Conservation (phyloP, 2,113 vertebrate species). For the Tapirus terrestris region DNA sequence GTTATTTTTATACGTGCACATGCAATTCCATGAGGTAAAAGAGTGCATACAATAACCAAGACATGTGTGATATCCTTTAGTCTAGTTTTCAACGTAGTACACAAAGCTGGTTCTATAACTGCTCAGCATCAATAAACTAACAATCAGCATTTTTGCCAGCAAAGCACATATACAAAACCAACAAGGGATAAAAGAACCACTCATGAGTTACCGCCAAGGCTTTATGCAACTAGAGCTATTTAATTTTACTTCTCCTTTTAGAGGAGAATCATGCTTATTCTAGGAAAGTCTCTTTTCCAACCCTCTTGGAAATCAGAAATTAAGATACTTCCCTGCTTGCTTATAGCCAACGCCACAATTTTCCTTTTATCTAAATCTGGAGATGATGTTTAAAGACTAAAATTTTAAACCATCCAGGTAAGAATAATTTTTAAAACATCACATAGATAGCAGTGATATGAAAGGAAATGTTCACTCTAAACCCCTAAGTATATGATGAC, state of each 20-base stretch:
- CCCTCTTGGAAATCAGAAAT: background rate
- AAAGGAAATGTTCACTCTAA: background rate
- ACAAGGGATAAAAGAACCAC: background rate
- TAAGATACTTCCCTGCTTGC: background rate
- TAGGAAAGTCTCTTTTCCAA: slow-evolving; percentile 10
- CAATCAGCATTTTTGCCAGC: background rate
- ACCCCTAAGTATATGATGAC: background rate
- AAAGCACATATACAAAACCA: background rate
- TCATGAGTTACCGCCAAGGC: background rate
- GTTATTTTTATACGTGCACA: background rate
- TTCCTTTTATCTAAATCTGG: slow-evolving; percentile 45
- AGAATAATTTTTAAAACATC: background rate
- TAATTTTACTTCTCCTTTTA: background rate
- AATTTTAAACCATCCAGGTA: background rate
- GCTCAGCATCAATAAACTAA: background rate
- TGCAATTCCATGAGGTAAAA: background rate
- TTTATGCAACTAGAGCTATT: background rate
- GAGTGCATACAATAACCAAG: background rate
- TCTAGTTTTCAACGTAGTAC: background rate
- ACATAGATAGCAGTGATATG: background rate
- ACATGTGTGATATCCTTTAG: background rate
- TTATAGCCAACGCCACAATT: background rate
- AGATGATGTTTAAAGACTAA: background rate
- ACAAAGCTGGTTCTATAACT: background rate
- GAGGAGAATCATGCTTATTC: background rate